phyloP scores from a whole-genome alignment of 2,797 vertebrate genomes.

The Adelosebastes latens region DNA sequence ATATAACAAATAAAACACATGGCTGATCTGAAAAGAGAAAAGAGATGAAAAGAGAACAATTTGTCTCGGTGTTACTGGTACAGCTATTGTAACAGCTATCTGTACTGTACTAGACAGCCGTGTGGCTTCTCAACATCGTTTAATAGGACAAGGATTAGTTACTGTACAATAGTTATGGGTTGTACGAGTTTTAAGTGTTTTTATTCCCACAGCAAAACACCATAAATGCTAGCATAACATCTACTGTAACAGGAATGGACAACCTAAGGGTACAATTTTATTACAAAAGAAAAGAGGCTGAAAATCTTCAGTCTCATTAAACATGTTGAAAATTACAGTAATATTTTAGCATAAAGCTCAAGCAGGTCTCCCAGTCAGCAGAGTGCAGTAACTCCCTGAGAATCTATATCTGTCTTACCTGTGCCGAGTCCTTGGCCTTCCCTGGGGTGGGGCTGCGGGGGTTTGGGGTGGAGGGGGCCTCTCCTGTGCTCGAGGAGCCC shows the following conservation, averaged over 20 bases:
- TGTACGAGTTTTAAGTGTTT: background rate
- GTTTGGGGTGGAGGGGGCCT: constrained; percentile 80
- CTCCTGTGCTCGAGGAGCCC: constrained; percentile 81
- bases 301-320: background rate
- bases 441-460: constrained; percentile 81
- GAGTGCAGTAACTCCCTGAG: background rate
- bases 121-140: background rate
- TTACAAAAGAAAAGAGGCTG: background rate
- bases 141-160: background rate
- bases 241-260: background rate
- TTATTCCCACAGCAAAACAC: constrained; percentile 2
- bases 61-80: background rate
- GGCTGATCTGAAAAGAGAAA: no score
- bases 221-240: background rate
- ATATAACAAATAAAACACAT: background rate
- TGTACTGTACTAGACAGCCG: background rate
- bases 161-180: background rate
- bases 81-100: background rate
- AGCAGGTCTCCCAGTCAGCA: background rate
- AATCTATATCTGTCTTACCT: constrained; percentile 70
- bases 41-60: background rate
- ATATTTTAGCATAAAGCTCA: background rate
- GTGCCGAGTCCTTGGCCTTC: constrained; percentile 83
- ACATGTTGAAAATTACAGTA: background rate
- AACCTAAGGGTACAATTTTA: background rate